Conservation (phyloP, 2,113 vertebrate genomes). For the Pteruthius melanotis region DNA sequence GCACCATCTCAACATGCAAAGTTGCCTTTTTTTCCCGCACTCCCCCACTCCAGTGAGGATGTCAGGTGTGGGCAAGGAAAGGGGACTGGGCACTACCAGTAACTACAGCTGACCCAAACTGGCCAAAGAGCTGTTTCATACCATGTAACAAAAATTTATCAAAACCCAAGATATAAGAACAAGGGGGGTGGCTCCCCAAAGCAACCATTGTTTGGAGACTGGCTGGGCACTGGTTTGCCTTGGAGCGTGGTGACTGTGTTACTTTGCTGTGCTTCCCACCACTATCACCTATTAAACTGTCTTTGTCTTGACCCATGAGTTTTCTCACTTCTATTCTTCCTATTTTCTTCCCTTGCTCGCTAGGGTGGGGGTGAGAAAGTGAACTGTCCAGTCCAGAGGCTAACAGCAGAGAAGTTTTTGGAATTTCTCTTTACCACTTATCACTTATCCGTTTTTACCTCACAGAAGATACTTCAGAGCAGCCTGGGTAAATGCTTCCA, state of each 20-base stretch:
- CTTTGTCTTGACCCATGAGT: neutral
- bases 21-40: neutral
- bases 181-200: rapidly evolving
- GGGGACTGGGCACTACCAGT: neutral
- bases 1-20: neutral
- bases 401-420: neutral
- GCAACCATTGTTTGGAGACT: neutral
- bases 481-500: neutral
- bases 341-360: neutral
- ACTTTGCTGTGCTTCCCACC: neutral
- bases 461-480: neutral
- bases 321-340: neutral
- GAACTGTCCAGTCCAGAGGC: neutral
- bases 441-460: neutral
- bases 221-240: neutral
- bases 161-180: neutral
- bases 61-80: neutral
- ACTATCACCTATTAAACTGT: neutral
- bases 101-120: neutral
- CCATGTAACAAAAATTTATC: neutral
- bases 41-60: neutral
- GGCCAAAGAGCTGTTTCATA: neutral
- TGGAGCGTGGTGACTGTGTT: neutral
- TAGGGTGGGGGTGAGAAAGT: neutral
- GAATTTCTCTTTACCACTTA: neutral